Percentiles rank a stretch among this genome's conserved stretches.
These are phyloP conservation scores for Dastarcus helophoroides DNA, from an alignment of 2,888 invertebrate genomes.

Conservation along the genomic window DNA sequence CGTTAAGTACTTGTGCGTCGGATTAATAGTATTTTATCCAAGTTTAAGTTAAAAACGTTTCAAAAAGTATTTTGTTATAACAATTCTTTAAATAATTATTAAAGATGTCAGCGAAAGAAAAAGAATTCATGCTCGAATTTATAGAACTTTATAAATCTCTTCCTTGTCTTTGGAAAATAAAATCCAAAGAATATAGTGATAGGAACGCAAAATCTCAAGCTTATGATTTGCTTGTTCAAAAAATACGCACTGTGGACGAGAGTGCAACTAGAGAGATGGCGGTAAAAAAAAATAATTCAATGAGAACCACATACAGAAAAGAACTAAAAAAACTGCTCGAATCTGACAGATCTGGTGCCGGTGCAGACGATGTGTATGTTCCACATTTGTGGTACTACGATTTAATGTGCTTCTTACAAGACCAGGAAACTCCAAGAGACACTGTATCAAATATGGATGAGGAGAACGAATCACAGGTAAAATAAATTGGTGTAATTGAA, in stretches of 20 bases:
- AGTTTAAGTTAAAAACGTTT: too few relatives aligned
- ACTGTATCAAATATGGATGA: too few relatives aligned
- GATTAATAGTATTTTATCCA: too few relatives aligned
- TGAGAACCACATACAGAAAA: constrained; percentile 17
- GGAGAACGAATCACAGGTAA: too few relatives aligned
- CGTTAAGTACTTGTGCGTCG: too few relatives aligned
- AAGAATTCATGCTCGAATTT: constrained; percentile 18
- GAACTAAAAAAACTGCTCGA: constrained; percentile 14
- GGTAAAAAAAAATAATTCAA: constrained; percentile 18
- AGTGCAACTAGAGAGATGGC: constrained; percentile 13
- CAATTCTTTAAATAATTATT: too few relatives aligned
- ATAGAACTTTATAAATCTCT: constrained; percentile 16
- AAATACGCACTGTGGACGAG: constrained; percentile 13
- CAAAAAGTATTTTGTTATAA: too few relatives aligned
- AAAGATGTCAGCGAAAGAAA: too few relatives aligned
- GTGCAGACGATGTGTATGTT: constrained; percentile 6
- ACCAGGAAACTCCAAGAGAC: too few relatives aligned
- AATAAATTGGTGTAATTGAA: too few relatives aligned
- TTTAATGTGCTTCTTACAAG: constrained; percentile 4
- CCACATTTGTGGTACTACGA: constrained; percentile 9
- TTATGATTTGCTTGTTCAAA: constrained; percentile 13
- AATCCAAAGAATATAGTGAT: constrained; percentile 19
- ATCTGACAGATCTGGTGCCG: constrained; percentile 9
- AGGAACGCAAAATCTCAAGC: constrained; percentile 15
- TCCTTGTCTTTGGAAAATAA: constrained; percentile 19